Conservation (phyloP, 92 coral and sea anemone genomes). For the Porites lobata region DNA sequence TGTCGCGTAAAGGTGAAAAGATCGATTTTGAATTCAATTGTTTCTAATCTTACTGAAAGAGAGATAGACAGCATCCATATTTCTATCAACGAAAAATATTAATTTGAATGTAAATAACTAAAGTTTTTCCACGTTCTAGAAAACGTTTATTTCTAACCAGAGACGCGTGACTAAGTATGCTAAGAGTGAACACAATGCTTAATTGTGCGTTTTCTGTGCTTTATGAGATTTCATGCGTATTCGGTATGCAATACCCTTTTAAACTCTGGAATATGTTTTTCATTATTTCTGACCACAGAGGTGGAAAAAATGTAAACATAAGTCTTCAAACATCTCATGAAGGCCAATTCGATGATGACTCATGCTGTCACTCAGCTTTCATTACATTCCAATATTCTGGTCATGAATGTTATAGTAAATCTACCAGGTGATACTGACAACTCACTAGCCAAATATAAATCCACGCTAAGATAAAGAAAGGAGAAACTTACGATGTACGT, state of each 20-base stretch:
- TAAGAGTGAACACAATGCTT: background rate
- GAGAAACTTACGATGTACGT: too few relatives aligned
- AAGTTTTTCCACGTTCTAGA: background rate
- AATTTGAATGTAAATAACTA: background rate
- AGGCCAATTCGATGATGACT: too few relatives aligned
- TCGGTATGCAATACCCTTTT: background rate
- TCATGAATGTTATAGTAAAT: too few relatives aligned
- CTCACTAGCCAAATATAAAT: too few relatives aligned
- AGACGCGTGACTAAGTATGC: constrained; percentile 1
- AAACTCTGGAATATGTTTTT: background rate
- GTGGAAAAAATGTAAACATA: background rate
- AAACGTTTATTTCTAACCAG: constrained; percentile 12
- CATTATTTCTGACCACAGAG: background rate
- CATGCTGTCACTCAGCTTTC: too few relatives aligned
- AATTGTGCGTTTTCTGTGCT: background rate
- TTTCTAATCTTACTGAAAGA: background rate
- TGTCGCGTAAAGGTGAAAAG: background rate
- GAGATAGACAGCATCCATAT: background rate
- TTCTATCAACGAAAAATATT: background rate
- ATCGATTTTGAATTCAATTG: background rate
- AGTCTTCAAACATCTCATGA: background rate
- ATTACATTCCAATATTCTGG: too few relatives aligned
- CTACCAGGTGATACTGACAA: too few relatives aligned
- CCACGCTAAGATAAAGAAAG: too few relatives aligned
- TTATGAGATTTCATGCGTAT: background rate